Evolutionary conservation across 2,888 invertebrate genomes (phyloP).

Genomic region (Mesorhabditis spiculigera): DNA sequence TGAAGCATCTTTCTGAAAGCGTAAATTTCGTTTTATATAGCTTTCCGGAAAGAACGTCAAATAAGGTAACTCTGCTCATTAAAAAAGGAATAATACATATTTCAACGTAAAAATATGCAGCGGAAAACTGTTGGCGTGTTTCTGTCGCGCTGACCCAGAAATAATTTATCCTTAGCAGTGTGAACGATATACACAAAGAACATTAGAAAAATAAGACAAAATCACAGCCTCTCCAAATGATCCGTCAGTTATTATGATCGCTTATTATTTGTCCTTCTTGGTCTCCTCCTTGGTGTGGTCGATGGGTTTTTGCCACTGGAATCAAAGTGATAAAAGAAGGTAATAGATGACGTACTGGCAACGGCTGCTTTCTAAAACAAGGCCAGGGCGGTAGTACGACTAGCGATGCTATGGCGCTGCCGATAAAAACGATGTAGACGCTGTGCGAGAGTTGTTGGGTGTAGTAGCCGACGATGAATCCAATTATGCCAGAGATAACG

Average conservation of each 20-base stretch:
- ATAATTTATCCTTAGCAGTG: no score
- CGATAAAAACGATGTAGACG: slow-evolving; percentile 38
- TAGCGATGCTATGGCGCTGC: slow-evolving; percentile 41
- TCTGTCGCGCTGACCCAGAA: neutral
- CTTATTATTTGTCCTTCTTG: slow-evolving; percentile 25
- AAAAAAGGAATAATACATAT: neutral
- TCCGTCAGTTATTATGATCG: neutral
- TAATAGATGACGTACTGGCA: slow-evolving; percentile 21
- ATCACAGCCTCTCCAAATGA: slow-evolving; percentile 14
- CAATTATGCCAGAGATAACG: slow-evolving; percentile 46
- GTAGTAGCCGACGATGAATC: slow-evolving; percentile 48
- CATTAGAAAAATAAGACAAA: slow-evolving; percentile 6
- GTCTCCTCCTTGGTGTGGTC: slow-evolving; percentile 15
- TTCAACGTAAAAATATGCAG: neutral
- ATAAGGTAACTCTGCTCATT: neutral
- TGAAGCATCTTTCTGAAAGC: no score
- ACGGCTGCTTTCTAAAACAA: slow-evolving; percentile 45
- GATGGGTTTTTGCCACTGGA: slow-evolving; percentile 24
- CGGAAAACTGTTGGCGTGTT: neutral
- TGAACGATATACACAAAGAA: neutral
- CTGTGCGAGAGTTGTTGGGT: slow-evolving; percentile 44
- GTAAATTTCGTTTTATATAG: no score
- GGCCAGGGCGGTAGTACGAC: slow-evolving; percentile 56
- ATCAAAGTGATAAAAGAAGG: neutral
- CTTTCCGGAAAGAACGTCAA: neutral